Percentiles rank a stretch among this genome's conserved stretches.
These are phyloP conservation scores for Poecilia velifera DNA, from an alignment of 2,797 vertebrate species.

Conservation along the genomic window DNA sequence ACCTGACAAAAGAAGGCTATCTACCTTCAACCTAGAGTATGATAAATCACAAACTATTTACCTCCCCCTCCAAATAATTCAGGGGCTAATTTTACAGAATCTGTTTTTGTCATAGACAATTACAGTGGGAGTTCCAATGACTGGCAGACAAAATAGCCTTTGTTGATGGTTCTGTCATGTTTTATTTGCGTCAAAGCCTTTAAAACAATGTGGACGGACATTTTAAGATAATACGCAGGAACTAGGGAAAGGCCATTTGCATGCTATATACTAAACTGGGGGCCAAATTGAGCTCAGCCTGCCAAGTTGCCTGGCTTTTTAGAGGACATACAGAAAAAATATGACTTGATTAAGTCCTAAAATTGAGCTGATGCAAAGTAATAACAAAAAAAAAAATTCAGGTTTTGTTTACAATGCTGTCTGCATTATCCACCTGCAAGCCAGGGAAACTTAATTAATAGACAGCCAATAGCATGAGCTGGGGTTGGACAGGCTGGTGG, in stretches of 20 bases:
- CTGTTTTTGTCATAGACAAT: constrained; percentile 87
- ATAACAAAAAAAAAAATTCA: constrained; percentile 57
- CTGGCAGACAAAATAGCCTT: constrained; percentile 87
- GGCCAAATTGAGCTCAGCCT: constrained; percentile 66
- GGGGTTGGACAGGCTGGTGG: constrained; percentile 59
- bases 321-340: constrained; percentile 47
- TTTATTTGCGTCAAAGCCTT: constrained; percentile 82
- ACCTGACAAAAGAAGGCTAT: constrained; percentile 80
- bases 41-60: constrained; percentile 87
- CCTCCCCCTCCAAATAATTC: constrained; percentile 81
- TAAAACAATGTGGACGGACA: constrained; percentile 83
- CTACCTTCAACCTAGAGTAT: constrained; percentile 81
- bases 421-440: constrained; percentile 40
- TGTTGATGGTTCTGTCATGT: constrained; percentile 88
- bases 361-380: constrained; percentile 60
- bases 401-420: constrained; percentile 48
- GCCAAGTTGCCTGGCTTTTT: constrained; percentile 55
- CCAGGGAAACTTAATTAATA: constrained; percentile 46
- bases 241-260: constrained; percentile 71
- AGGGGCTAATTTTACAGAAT: constrained; percentile 85
- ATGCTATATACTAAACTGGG: constrained; percentile 74
- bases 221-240: constrained; percentile 82
- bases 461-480: constrained; percentile 37
- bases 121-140: constrained; percentile 81
- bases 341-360: constrained; percentile 51